Evolutionary conservation across 1,140 invertebrate species (phyloP), one percentile per base, ranked within the genome.

Genomic region (Oreohelix idahoensis): DNA sequence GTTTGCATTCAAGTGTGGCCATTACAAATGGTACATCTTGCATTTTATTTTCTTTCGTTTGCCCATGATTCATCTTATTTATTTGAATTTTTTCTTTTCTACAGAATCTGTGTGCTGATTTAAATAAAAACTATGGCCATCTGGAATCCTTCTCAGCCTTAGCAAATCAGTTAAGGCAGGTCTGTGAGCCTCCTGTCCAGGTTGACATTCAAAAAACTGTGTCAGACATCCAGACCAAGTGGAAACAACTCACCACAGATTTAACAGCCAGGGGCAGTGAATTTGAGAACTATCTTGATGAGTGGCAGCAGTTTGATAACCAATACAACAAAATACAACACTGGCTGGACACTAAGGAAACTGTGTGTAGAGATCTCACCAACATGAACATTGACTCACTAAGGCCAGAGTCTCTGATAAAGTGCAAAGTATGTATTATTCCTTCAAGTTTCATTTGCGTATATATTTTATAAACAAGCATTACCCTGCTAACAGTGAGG

Each of bases 291-390:
- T 88, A 83, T 73, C 79, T 90, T 8, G 36, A 85, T 0, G 83
- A 87, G 5, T 92, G 91, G 91, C 79, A 87, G 58, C 79, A 83
- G 11, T 92, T 91, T 84, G 90, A 92, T 71, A 84, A 87, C 1
- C 84, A 89, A 53, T 90, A 87, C 58, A 80, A 53, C 23, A 49
- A 78, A 20, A 84, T 89, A 13, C 75, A 81, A 17, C 49, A 49
- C 20, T 90, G 89, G 90, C 84, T 92, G 11, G 89, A 89, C 71
- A 75, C 82, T 51, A 91, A 89, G 74, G 90, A 92, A 81, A 84
- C 75, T 38, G 70, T 86, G 13, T 89, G 87, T 84, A 85, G 86
- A 66, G 86, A 88, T 23, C 82, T 91, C 45, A 80, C 87, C 39
- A 82, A 83, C 35, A 82, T 84, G 42, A 83, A 79, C 45, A 88